Conservation (phyloP, 2,888 invertebrate genomes). For the Oscheius myriophilus region DNA sequence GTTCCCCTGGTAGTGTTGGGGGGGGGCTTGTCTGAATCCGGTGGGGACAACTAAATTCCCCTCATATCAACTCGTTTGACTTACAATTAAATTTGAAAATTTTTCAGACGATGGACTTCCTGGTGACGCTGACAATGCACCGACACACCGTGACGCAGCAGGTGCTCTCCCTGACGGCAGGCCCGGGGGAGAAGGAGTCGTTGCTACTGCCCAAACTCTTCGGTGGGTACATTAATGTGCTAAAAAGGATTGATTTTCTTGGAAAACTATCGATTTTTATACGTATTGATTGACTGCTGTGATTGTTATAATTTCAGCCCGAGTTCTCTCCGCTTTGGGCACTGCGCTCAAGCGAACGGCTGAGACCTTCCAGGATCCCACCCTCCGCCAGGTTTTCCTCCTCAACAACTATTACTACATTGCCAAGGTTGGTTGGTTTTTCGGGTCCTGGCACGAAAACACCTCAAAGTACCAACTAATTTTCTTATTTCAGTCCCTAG, state of each 20-base stretch:
- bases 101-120: constrained; percentile 55
- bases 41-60: too few species aligned
- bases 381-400: constrained; percentile 44
- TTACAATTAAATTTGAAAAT: too few species aligned
- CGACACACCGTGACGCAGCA: constrained; percentile 52
- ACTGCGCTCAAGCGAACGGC: constrained; percentile 44
- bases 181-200: constrained; percentile 41
- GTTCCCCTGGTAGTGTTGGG: too few species aligned
- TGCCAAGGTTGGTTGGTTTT: constrained; percentile 39
- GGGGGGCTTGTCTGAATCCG: too few species aligned
- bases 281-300: too few species aligned
- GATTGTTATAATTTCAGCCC: constrained; percentile 37
- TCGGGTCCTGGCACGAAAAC: too few species aligned
- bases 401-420: constrained; percentile 68
- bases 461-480: too few species aligned
- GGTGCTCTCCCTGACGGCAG: constrained; percentile 48
- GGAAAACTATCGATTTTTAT: too few species aligned
- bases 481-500: constrained; percentile 27
- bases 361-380: constrained; percentile 49
- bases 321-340: constrained; percentile 51
- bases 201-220: constrained; percentile 56
- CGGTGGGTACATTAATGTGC: too few species aligned
- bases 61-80: too few species aligned
- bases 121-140: constrained; percentile 49
- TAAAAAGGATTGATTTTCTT: background rate